phyloP scores from a whole-genome alignment of 1,140 invertebrate genomes.

The Tetramorium alpestre region DNA sequence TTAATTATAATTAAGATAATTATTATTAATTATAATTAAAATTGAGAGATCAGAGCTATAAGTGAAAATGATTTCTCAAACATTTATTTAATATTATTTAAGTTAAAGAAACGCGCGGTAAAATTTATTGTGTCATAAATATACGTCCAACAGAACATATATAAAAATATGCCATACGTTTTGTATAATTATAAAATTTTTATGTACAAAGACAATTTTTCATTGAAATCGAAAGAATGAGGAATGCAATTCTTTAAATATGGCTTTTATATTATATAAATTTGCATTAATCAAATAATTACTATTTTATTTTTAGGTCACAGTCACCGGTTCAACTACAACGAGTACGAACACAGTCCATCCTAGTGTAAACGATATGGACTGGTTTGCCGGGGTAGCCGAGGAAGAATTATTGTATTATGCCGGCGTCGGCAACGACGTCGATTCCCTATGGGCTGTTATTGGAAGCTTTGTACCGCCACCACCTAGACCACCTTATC shows the following conservation, averaged over 20 bases:
- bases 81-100: background rate
- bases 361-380: conserved; percentile 85
- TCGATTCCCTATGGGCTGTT: conserved; percentile 89
- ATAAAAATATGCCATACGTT: background rate
- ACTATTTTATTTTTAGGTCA: conserved; percentile 75
- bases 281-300: background rate
- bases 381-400: conserved; percentile 87
- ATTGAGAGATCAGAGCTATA: background rate
- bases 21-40: background rate
- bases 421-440: conserved; percentile 87
- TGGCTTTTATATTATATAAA: background rate
- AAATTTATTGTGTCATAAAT: background rate
- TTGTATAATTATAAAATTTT: background rate
- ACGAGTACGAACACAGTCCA: conserved; percentile 82
- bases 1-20: too few relatives aligned
- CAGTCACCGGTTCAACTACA: conserved; percentile 80
- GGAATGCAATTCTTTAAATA: background rate
- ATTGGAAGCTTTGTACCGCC: conserved; percentile 89
- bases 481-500: conserved; percentile 88
- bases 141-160: background rate
- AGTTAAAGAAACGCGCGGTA: background rate
- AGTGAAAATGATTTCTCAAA: background rate
- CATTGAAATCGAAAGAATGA: background rate
- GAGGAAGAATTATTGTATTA: conserved; percentile 88
- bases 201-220: background rate